Base-by-base conservation (phyloP, 2,888 invertebrate species). In the Lucinisca nassula region DNA sequence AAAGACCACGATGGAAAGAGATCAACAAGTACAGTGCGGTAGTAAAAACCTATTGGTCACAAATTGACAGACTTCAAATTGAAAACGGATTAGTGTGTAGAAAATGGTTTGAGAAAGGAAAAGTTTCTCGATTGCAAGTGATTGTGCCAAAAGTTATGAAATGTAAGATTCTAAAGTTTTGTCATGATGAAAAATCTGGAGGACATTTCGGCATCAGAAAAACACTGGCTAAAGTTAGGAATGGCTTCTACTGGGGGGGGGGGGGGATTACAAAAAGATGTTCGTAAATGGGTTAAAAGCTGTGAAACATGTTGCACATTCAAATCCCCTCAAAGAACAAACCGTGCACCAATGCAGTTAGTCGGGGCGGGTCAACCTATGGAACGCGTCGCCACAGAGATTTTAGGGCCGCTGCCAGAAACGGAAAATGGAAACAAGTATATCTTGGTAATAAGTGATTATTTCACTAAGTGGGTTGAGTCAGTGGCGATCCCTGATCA, bases 391-490 rank as follows among this genome's bases (percentile, higher is more conserved):
- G 80, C 38, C 2, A 30, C 72, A 0, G 76, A 85, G 40, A 35
- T 70, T 17, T 72, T 55, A 27, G 85, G 85, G 6, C 81, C 79
- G 67, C 76, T 79, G 27, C 75, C 79, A 21, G 77, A 35, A 0
- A 79, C 82, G 74, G 35, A 49, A 27, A 49, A 67, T 30, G 58
- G 79, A 32, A 85, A 82, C 55, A 10, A 2, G 1, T 88, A 85
- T 17, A 76, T 85, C 2, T 37, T 88, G 32, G 88, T 82, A 17
- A 55, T 88, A 32, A 73, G 75, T 40, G 88, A 84, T 51, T 81
- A 84, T 78, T 83, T 73, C 51, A 49, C 84, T 17, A 87, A 87
- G 32, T 73, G 70, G 0, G 51, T 45, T 1, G 84, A 87, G 55
- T 75, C 80, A 78, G 61, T 73, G 49, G 58, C 83, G 30, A n/a